Evolutionary conservation across 1,140 invertebrate genomes (phyloP).

Genomic region (Oncopeltus fasciatus): DNA sequence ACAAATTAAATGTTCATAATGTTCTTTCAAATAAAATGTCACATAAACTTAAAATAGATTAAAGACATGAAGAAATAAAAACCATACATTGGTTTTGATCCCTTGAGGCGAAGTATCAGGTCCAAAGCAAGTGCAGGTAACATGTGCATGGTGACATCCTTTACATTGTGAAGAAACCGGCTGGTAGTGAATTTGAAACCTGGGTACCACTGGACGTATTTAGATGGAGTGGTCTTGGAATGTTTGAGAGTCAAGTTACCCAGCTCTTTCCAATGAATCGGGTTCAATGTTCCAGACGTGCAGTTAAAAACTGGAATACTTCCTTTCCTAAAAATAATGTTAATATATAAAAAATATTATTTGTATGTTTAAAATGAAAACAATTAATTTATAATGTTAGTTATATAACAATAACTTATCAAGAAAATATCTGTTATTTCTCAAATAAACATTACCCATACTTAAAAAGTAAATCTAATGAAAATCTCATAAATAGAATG

Average conservation of each 20-base stretch:
- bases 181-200: slow-evolving; percentile 63
- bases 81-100: slow-evolving; percentile 63
- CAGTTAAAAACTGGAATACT: slow-evolving; percentile 72
- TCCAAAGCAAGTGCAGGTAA: slow-evolving; percentile 69
- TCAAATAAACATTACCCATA: too few species aligned
- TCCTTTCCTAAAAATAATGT: slow-evolving; percentile 14
- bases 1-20: not conserved
- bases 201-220: slow-evolving; percentile 76
- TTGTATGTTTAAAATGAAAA: too few species aligned
- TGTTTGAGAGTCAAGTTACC: slow-evolving; percentile 49
- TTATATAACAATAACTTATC: too few species aligned
- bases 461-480: too few species aligned
- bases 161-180: slow-evolving; percentile 51
- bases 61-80: too few species aligned
- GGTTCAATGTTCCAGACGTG: slow-evolving; percentile 70
- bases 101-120: slow-evolving; percentile 46
- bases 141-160: slow-evolving; percentile 54
- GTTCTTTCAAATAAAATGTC: too few species aligned
- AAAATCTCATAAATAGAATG: too few species aligned
- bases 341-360: not conserved
- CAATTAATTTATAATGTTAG: too few species aligned
- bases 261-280: slow-evolving; percentile 69
- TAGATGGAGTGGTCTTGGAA: slow-evolving; percentile 56
- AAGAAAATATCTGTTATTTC: too few species aligned
- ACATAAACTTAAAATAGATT: too few species aligned